Evolutionary conservation across 2,113 vertebrate species (phyloP).

Genomic region (Phyllostomus hastatus): DNA sequence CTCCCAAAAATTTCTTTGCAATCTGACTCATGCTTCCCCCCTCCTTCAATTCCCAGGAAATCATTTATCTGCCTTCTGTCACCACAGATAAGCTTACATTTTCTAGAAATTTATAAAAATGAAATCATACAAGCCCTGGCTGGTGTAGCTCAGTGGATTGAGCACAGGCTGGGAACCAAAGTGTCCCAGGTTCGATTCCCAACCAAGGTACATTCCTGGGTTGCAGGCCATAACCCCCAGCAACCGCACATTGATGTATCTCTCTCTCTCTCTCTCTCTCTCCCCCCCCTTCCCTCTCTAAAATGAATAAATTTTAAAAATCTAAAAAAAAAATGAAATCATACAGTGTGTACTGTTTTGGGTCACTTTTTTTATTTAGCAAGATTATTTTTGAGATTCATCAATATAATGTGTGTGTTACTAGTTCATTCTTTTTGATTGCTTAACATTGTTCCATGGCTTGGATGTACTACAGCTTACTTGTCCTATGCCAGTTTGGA

Average conservation of each 20-base stretch:
- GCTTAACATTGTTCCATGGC: background rate
- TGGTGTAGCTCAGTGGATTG: no score
- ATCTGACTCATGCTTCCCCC: background rate
- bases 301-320: no score
- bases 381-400: background rate
- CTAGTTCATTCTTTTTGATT: background rate
- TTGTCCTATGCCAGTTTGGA: background rate
- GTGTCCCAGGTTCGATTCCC: no score
- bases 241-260: no score
- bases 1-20: background rate
- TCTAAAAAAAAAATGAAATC: conserved; percentile 22
- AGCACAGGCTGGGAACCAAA: no score
- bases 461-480: background rate
- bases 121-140: background rate
- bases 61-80: background rate
- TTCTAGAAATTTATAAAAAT: conserved; percentile 20
- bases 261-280: no score
- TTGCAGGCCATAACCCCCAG: no score
- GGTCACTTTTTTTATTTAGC: background rate
- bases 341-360: background rate
- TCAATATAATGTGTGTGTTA: background rate
- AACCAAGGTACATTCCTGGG: no score
- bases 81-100: background rate
- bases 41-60: background rate
- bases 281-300: no score